A percentile compares a stretch with the other conserved stretches of the same genome.
Conservation (phyloP, 1,140 invertebrate genomes). For the Danaus melanippus region DNA sequence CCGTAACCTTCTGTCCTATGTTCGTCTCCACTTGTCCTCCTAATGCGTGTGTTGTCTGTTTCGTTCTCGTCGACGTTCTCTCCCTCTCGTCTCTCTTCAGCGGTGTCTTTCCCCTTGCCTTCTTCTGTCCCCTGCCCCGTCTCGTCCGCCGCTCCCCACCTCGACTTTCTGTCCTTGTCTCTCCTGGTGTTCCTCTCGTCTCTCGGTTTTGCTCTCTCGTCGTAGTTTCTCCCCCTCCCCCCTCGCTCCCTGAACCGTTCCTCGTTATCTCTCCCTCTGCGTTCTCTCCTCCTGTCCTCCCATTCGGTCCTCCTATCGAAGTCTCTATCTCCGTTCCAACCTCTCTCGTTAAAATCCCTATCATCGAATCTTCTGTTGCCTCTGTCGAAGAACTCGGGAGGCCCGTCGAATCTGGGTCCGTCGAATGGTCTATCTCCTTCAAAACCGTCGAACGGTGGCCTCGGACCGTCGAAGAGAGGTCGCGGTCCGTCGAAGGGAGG, state of each 20-base stretch:
- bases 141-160: constrained; percentile 61
- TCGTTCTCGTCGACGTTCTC: constrained; percentile 7
- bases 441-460: constrained; percentile 42
- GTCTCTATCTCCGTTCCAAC: constrained; percentile 51
- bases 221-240: constrained; percentile 32
- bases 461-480: constrained; percentile 38
- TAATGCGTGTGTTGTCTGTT: too few species aligned
- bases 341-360: constrained; percentile 50
- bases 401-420: constrained; percentile 36
- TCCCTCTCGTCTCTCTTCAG: background rate
- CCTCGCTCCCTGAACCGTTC: constrained; percentile 35
- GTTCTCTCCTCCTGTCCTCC: constrained; percentile 46
- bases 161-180: constrained; percentile 59
- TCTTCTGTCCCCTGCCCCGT: constrained; percentile 17
- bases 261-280: constrained; percentile 33
- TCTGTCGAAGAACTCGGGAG: constrained; percentile 56
- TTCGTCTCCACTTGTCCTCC: background rate
- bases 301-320: constrained; percentile 52
- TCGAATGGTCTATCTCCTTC: constrained; percentile 52
- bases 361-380: constrained; percentile 51
- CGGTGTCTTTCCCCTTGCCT: constrained; percentile 1
- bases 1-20: constrained; percentile 1
- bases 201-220: constrained; percentile 20
- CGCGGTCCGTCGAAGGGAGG: constrained; percentile 45
- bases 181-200: constrained; percentile 33